Percentiles rank a stretch among this genome's conserved stretches.
phyloP scores from a whole-genome alignment of 2,888 invertebrate genomes.

The Mythimna loreyi region DNA sequence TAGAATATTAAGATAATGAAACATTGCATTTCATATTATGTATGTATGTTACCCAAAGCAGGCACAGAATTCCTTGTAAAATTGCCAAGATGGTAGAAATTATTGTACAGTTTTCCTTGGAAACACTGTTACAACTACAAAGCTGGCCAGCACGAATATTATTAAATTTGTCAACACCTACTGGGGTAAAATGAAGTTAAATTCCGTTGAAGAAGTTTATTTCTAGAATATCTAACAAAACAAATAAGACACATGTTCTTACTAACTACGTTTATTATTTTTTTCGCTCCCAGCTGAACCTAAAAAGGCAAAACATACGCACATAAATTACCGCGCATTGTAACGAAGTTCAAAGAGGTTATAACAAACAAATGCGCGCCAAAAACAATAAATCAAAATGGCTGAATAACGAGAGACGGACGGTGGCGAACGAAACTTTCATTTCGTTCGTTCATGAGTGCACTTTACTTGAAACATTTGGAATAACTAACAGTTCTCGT shows the following conservation, averaged over 20 bases:
- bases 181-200: slow-evolving; percentile 6
- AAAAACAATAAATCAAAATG: slow-evolving; percentile 87
- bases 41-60: neutral
- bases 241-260: slow-evolving; percentile 6
- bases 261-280: slow-evolving; percentile 34
- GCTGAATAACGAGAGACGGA: slow-evolving; percentile 80
- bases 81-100: neutral
- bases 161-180: neutral
- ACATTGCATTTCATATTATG: neutral
- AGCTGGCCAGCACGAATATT: neutral
- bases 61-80: neutral
- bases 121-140: neutral
- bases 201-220: slow-evolving; percentile 12
- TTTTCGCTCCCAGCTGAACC: slow-evolving; percentile 32
- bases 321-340: slow-evolving; percentile 57
- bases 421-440: slow-evolving; percentile 85
- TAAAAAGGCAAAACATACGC: slow-evolving; percentile 43
- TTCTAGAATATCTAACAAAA: slow-evolving; percentile 17
- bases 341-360: slow-evolving; percentile 77
- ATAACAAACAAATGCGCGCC: slow-evolving; percentile 76
- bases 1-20: neutral
- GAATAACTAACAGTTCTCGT: slow-evolving; percentile 70
- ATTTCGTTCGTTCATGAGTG: slow-evolving; percentile 83
- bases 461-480: slow-evolving; percentile 78
- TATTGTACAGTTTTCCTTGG: neutral